Conservation (phyloP, 2,113 vertebrate species). For the Eleginops maclovinus region DNA sequence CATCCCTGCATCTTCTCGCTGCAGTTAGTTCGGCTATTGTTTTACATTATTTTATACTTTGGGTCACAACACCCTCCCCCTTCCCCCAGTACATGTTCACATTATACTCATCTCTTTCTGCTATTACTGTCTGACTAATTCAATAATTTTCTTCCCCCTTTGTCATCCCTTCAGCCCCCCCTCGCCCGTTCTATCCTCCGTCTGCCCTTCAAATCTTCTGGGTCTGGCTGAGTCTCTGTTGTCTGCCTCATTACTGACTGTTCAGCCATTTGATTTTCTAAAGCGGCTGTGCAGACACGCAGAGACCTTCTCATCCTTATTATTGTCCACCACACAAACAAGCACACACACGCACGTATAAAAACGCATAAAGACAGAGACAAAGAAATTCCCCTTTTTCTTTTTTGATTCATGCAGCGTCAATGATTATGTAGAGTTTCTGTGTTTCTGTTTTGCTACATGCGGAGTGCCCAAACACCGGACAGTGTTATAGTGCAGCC, state of each 20-base stretch:
- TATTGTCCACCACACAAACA: constrained; percentile 41
- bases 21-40: constrained; percentile 43
- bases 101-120: constrained; percentile 59
- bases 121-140: constrained; percentile 77
- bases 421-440: constrained; percentile 52
- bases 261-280: constrained; percentile 85
- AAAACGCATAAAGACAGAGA: constrained; percentile 42
- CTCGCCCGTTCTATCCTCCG: constrained; percentile 69
- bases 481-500: constrained; percentile 77
- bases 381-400: constrained; percentile 77
- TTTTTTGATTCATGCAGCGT: constrained; percentile 50
- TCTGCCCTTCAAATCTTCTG: constrained; percentile 89
- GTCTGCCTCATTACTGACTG: constrained; percentile 80
- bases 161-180: constrained; percentile 49
- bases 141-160: constrained; percentile 65
- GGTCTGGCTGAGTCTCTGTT: constrained; percentile 86
- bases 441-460: constrained; percentile 47
- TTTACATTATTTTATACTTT: constrained; percentile 59
- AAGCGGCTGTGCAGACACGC: constrained; percentile 79
- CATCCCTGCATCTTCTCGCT: constrained; percentile 29
- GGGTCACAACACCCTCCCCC: constrained; percentile 35
- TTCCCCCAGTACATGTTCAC: constrained; percentile 48
- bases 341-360: constrained; percentile 23
- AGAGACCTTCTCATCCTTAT: constrained; percentile 59
- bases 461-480: constrained; percentile 40